Percentiles rank a stretch among this genome's conserved stretches.
Conservation (phyloP, 2,888 invertebrate genomes). For the Rhingia rostrata region DNA sequence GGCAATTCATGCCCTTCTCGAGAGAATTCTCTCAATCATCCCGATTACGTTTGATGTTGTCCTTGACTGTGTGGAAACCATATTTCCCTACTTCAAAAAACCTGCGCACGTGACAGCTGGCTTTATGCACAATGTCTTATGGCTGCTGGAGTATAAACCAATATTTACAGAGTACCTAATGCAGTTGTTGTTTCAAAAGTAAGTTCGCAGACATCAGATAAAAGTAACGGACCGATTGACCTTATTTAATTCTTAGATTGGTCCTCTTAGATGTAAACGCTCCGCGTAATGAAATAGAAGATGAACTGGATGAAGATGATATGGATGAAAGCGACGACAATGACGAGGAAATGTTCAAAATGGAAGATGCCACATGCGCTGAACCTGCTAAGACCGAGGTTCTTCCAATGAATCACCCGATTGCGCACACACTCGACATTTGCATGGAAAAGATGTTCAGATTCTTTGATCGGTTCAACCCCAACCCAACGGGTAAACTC, state of each 20-base stretch:
- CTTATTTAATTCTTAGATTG: conserved; percentile 84
- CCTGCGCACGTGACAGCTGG: conserved; percentile 88
- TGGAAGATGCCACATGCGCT: conserved; percentile 76
- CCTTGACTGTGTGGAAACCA: conserved; percentile 85
- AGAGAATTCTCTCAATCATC: conserved; percentile 81
- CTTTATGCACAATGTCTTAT: conserved; percentile 90
- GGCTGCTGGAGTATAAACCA: conserved; percentile 90
- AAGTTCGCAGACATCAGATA: conserved; percentile 78
- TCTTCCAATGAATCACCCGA: conserved; percentile 83
- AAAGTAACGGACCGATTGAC: too few species aligned
- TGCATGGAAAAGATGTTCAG: conserved; percentile 89
- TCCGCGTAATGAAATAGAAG: conserved; percentile 84
- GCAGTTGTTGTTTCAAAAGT: conserved; percentile 90
- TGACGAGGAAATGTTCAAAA: conserved; percentile 80
- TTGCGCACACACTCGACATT: conserved; percentile 89
- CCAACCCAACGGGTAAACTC: conserved; percentile 54
- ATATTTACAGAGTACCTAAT: conserved; percentile 88
- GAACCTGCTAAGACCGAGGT: conserved; percentile 26
- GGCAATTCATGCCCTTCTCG: conserved; percentile 86
- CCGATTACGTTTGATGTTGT: conserved; percentile 89
- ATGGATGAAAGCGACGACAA: conserved; percentile 61
- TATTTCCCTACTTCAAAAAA: conserved; percentile 91
- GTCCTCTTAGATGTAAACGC: conserved; percentile 89
- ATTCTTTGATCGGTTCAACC: conserved; percentile 84
- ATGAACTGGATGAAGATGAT: conserved; percentile 82